Evolutionary conservation across 2,113 vertebrate genomes (phyloP).

Genomic region (Procavia capensis): DNA sequence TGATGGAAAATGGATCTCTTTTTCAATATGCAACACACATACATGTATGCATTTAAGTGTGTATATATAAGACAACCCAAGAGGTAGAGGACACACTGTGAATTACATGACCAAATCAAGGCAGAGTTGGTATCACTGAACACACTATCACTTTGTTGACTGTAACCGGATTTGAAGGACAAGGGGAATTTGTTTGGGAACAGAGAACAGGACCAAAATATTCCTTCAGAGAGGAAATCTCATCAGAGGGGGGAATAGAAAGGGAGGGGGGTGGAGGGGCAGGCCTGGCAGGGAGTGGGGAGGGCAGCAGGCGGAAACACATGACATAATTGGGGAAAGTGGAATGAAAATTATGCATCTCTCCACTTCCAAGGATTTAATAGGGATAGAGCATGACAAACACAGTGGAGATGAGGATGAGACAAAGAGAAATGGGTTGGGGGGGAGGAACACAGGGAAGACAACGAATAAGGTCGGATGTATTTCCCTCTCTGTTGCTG

Average conservation of each 20-base stretch:
- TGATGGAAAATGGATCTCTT: neutral
- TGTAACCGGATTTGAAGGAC: constrained; percentile 72
- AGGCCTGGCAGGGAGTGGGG: neutral
- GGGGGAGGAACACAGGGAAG: neutral
- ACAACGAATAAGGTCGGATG: neutral
- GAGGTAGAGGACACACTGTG: neutral
- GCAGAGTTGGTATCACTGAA: constrained; percentile 59
- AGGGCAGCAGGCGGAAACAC: neutral
- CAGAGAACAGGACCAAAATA: constrained; percentile 59
- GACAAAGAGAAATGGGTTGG: neutral
- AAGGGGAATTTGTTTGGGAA: constrained; percentile 59
- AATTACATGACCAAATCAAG: constrained; percentile 68
- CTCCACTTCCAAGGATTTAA: neutral
- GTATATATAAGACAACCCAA: neutral
- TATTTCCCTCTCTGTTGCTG: neutral
- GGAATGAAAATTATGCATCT: neutral
- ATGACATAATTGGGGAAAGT: neutral
- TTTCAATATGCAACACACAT: neutral
- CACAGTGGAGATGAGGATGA: neutral
- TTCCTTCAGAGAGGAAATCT: constrained; percentile 58
- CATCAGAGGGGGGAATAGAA: constrained; percentile 43
- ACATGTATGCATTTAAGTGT: constrained; percentile 8
- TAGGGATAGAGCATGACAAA: accelerated
- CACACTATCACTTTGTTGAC: constrained; percentile 70
- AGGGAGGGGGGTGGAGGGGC: neutral